Base-by-base conservation (phyloP, 2,797 vertebrate genomes). In the Neoniphon sammara region DNA sequence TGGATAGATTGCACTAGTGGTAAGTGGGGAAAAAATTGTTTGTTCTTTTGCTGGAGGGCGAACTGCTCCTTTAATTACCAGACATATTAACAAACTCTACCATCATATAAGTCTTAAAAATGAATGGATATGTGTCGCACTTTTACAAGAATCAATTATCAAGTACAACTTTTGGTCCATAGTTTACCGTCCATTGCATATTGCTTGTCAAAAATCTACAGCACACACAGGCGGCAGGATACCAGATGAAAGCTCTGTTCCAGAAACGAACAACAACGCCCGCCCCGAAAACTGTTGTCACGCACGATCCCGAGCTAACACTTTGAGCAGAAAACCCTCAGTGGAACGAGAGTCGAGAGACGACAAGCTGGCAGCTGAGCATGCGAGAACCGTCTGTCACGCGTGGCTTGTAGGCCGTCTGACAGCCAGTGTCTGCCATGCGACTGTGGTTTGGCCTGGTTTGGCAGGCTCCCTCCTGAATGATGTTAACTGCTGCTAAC, bases 401-500 rank as follows among this genome's bases (percentile, higher is more conserved):
- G 56, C 77, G 57, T 59, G 57, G 66, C 82, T 82, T 77, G 79
- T 57, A 59, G 71, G 66, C 77, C 50, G 76, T 84, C 88, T 85
- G 84, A 87, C 84, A 84, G 84, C 79, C 74, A 81, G 72, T 34
- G 75, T 75, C 84, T 91, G 77, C 85, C 77, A 86, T 82, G 76
- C 58, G 69, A 77, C 87, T 88, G 90, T 67, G 91, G 91, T 91
- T 68, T 75, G 72, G 85, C 81, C 39, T 1, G 66, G 23, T 50
- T 77, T 77, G 73, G 79, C 74, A 60, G 75, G 25, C 75, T 53
- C 44, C 0, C 61, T 75, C 77, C 50, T 74, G 88, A 69, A 82
- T 78, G 79, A 89, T 83, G 82, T 83, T 88, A 89, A 91, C 83
- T 82, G 77, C 85, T 71, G 59, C 67, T 85, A 58, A 81, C 81